Evolutionary conservation across 2,888 invertebrate species (phyloP).

Genomic region (Schizotus pectinicornis): DNA sequence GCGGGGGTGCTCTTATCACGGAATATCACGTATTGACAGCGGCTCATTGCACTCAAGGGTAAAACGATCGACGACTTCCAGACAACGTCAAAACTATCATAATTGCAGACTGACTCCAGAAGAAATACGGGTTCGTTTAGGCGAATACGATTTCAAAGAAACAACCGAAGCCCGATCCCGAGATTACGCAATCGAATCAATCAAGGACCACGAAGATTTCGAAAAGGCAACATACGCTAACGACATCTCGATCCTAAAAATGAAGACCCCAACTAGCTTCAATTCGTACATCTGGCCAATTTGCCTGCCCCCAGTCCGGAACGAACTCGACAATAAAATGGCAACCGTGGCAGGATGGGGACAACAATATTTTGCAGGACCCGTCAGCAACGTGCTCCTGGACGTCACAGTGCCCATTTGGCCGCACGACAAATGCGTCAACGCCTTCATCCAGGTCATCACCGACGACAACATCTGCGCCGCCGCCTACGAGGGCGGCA

Average conservation of each 20-base stretch:
- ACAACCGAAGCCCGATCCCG: slow-evolving; percentile 72
- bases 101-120: slow-evolving; percentile 63
- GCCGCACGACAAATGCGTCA: slow-evolving; percentile 69
- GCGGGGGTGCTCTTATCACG: slow-evolving; percentile 83
- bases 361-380: slow-evolving; percentile 74
- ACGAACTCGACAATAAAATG: slow-evolving; percentile 66
- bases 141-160: slow-evolving; percentile 78
- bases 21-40: slow-evolving; percentile 80
- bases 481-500: slow-evolving; percentile 75
- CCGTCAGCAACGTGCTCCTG: slow-evolving; percentile 64
- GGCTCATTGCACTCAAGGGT: slow-evolving; percentile 74
- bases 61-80: slow-evolving; percentile 32
- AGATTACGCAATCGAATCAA: slow-evolving; percentile 72
- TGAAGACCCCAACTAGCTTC: slow-evolving; percentile 71
- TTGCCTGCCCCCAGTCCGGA: slow-evolving; percentile 75
- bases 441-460: slow-evolving; percentile 69
- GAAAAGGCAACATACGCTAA: slow-evolving; percentile 72
- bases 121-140: slow-evolving; percentile 74
- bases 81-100: background rate
- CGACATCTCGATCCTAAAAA: slow-evolving; percentile 77
- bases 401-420: slow-evolving; percentile 82
- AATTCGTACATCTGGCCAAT: slow-evolving; percentile 84
- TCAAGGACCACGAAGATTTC: slow-evolving; percentile 72
- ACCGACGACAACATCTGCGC: slow-evolving; percentile 78
- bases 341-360: slow-evolving; percentile 84